phyloP scores from a whole-genome alignment of 2,113 vertebrate genomes.

The Centrocercus urophasianus region DNA sequence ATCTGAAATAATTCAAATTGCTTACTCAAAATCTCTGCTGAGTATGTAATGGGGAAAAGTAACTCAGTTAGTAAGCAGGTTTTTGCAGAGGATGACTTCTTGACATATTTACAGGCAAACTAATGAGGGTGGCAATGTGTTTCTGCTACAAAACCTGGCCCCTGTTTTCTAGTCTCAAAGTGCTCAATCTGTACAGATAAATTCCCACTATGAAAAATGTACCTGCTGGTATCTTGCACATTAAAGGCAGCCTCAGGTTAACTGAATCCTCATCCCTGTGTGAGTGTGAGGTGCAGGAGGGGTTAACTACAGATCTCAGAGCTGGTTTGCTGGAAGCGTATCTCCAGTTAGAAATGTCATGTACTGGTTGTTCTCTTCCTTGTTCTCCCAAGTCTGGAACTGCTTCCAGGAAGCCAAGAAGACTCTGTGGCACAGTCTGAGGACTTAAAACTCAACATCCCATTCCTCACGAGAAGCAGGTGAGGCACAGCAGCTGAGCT shows the following conservation, averaged over 20 bases:
- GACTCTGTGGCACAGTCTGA: too few species aligned
- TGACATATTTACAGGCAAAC: background rate
- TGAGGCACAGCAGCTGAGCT: too few species aligned
- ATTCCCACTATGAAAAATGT: background rate
- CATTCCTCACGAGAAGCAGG: too few species aligned
- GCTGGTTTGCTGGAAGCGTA: background rate
- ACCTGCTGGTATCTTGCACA: background rate
- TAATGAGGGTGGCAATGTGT: background rate
- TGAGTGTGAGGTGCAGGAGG: fast-evolving
- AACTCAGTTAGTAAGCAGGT: background rate
- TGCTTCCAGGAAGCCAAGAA: too few species aligned
- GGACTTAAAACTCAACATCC: too few species aligned
- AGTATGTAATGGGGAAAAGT: too few species aligned
- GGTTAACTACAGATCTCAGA: background rate
- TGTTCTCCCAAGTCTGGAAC: too few species aligned
- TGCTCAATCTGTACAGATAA: background rate
- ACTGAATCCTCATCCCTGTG: fast-evolving
- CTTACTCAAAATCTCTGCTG: background rate
- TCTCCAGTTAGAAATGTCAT: too few species aligned
- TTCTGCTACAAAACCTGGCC: background rate
- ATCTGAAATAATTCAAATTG: background rate
- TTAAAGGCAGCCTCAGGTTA: background rate
- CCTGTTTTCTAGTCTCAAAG: fast-evolving
- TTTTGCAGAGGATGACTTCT: background rate
- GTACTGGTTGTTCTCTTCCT: background rate